Conservation (phyloP, 2,113 vertebrate species). For the Felis chaus region DNA sequence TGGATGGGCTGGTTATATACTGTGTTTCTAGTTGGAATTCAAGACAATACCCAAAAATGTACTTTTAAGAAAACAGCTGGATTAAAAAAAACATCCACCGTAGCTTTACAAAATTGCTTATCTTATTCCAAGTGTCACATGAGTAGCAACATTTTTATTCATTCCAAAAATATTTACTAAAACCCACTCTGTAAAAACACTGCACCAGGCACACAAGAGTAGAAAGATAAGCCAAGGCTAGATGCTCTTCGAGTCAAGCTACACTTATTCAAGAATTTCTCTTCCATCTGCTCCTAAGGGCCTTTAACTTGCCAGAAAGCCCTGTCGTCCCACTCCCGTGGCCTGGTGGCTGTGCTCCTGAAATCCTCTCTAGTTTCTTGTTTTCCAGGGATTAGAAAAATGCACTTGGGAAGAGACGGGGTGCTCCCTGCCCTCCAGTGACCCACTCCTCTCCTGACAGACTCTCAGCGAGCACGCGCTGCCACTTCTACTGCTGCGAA, state of each 20-base stretch:
- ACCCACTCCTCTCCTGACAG: background rate
- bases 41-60: background rate
- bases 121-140: background rate
- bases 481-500: background rate
- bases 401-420: background rate
- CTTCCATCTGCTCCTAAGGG: background rate
- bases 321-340: background rate
- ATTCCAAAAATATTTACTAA: constrained; percentile 34
- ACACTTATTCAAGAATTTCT: background rate
- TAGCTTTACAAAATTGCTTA: background rate
- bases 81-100: background rate
- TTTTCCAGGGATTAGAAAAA: constrained; percentile 1
- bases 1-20: background rate
- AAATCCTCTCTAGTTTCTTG: background rate
- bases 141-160: constrained; percentile 20
- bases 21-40: background rate
- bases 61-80: constrained; percentile 20
- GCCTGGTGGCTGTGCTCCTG: background rate
- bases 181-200: background rate
- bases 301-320: background rate
- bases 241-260: background rate
- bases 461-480: background rate
- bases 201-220: background rate
- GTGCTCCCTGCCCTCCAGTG: background rate
- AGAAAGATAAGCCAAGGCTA: background rate